Base-by-base conservation (phyloP, 2,888 invertebrate species). In the Drosophila kokeensis region DNA sequence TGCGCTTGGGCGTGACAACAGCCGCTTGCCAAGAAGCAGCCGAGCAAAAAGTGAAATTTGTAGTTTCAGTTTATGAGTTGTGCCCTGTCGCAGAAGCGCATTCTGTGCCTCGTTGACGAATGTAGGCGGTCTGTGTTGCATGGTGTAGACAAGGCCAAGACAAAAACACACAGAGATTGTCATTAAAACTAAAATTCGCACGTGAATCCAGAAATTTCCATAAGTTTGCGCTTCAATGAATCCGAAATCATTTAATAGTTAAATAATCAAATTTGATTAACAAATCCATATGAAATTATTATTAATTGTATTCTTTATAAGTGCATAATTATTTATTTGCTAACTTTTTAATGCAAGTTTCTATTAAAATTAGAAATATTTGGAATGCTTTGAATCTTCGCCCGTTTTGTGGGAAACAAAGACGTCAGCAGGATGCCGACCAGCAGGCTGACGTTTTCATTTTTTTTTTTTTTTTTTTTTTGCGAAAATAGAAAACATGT, bases 371-470 rank as follows among this genome's bases (percentile, higher is more conserved):
- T 11, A n/a, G 0, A 21, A 36, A 2, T 27, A 18, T 40, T 13
- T 29, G 6, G 10, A 42, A 40, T 13, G 10, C 11, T 6, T 21
- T 15, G 27, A 45, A 24, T 24, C 8, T 15, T 24, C 24, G 24
- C 15, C 29, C 5, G 15, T 57, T 57, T 30, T 30, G 42, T 21
- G 30, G 21, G 30, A 21, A 68, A 50, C 71, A 85, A 87, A 70
- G 90, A 87, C 85, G 88, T 85, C 90, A 87, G 78, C 83, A 89
- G 85, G 73, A 87, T 73, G 70, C 67, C 70, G 72, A 67, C 76
- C 76, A 76, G 64, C 68, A 79, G 62, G 69, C 63, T 63, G 53
- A 64, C 62, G 53, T 67, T 67, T 30, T 29, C 1, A 15, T n/a
- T 34, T 63, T 62, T 13, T 36, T 11, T 55, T 58, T 6, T 59